These are phyloP conservation scores for Solenopsis fugax DNA, from an alignment of 1,140 invertebrate species.

Conservation along the genomic window DNA sequence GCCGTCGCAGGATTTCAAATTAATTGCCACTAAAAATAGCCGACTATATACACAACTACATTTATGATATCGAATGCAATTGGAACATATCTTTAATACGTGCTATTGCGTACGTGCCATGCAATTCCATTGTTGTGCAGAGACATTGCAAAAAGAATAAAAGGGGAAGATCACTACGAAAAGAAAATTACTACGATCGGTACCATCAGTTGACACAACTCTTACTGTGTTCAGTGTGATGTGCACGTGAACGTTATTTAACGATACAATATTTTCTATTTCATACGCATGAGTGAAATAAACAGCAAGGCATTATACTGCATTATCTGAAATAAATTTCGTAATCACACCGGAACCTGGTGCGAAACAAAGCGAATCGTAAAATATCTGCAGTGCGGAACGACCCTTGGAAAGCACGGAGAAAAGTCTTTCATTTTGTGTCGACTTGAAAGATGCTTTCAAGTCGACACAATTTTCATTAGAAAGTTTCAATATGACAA, in stretches of 20 bases:
- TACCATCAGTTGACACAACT: conserved; percentile 1
- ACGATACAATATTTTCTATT: neutral
- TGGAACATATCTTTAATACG: conserved; percentile 20
- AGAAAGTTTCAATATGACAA: neutral
- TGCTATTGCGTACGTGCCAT: conserved; percentile 50
- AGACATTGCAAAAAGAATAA: conserved; percentile 30
- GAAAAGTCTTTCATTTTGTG: conserved; percentile 49
- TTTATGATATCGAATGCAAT: neutral
- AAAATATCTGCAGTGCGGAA: conserved; percentile 20
- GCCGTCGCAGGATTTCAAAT: neutral
- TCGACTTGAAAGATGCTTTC: neutral
- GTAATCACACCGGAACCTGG: conserved; percentile 10
- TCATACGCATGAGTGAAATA: neutral
- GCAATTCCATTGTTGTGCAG: conserved; percentile 59
- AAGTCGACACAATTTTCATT: neutral
- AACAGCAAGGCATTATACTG: conserved; percentile 4
- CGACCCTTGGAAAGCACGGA: conserved; percentile 39
- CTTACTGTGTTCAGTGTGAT: neutral
- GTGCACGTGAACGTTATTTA: neutral
- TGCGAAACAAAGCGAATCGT: conserved; percentile 36
- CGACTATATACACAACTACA: neutral
- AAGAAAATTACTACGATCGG: conserved; percentile 26
- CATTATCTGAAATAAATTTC: neutral
- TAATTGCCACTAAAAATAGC: conserved; percentile 10
- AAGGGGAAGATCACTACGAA: conserved; percentile 27